Base-by-base conservation (phyloP, 2,888 invertebrate species). In the Tribolium freemani region DNA sequence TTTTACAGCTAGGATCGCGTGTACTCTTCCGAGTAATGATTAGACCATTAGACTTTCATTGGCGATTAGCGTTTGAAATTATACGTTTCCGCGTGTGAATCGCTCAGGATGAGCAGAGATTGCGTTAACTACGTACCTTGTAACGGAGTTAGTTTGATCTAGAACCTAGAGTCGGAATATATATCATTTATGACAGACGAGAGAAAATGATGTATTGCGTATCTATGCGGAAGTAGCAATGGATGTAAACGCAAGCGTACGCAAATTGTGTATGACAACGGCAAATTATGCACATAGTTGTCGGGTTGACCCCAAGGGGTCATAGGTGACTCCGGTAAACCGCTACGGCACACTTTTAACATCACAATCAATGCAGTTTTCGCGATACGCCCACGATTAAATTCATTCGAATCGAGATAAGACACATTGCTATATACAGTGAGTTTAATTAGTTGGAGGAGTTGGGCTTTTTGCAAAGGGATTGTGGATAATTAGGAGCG, bases 381-480 rank as follows among this genome's bases (percentile, higher is more conserved):
- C 69, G 51, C 31, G 63, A 6, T 53, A 70, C 69, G 69, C 69
- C 69, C 53, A 71, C 72, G 46, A 44, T 11, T 20, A 60, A 69
- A 69, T 69, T 69, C 60, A 69, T 60, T 60, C 60, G 10, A 13
- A 69, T 69, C 69, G 44, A 51, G 60, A 69, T 69, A 68, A 69
- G 51, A 68, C 9, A 26, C 73, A 76, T 76, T 76, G 72, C 79
- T 79, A 78, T 78, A 79, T 78, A 75, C 76, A 80, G 78, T 69
- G 72, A 78, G 73, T 79, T 79, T 79, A 80, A 80, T 80, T 79
- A 79, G 78, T 79, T 76, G 76, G 76, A 72, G 75, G 76, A 79
- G 79, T 75, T 73, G 71, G 76, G 76, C 74, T 26, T 26, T 26
- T 26, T 26, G 26, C 11, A 31, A 31, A 13, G 21, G 45, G n/a